Conservation (phyloP, 2,113 vertebrate genomes). For the Solea senegalensis region DNA sequence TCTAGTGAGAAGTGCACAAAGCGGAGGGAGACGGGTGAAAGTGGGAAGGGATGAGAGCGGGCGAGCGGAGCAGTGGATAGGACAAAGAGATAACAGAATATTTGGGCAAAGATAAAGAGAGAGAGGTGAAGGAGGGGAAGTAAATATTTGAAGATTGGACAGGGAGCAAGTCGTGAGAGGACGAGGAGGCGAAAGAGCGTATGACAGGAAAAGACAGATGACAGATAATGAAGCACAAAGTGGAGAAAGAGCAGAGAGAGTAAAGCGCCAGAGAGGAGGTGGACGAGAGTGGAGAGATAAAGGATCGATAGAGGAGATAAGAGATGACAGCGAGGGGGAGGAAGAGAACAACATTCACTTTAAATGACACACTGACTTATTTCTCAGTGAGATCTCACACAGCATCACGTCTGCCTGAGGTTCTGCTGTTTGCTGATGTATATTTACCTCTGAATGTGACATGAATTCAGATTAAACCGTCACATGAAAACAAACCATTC, state of each 20-base stretch:
- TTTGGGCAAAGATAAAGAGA: conserved; percentile 32
- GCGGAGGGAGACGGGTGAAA: not conserved
- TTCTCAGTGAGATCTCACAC: conserved; percentile 12
- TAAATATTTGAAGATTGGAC: conserved; percentile 11
- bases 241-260: conserved; percentile 12
- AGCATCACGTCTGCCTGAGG: not conserved
- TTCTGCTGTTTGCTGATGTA: not conserved
- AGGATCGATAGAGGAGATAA: conserved; percentile 38
- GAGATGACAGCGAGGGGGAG: conserved; percentile 32
- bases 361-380: conserved; percentile 33
- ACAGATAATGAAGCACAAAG: conserved; percentile 25
- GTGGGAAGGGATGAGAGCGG: too few species aligned
- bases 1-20: conserved; percentile 64
- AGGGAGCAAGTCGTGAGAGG: not conserved
- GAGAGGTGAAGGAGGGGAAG: not conserved
- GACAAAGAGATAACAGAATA: conserved; percentile 16
- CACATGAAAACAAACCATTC: too few species aligned
- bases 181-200: conserved; percentile 11
- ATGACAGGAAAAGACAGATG: conserved; percentile 12
- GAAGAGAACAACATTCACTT: conserved; percentile 46
- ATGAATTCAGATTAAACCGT: not conserved
- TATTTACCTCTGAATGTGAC: conserved; percentile 1
- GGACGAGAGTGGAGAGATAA: conserved; percentile 30
- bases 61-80: not conserved
- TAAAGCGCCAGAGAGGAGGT: conserved; percentile 12